Percentiles rank a stretch among this genome's conserved stretches.
phyloP scores from a whole-genome alignment of 1,140 invertebrate genomes.

The Diuraphis noxia region DNA sequence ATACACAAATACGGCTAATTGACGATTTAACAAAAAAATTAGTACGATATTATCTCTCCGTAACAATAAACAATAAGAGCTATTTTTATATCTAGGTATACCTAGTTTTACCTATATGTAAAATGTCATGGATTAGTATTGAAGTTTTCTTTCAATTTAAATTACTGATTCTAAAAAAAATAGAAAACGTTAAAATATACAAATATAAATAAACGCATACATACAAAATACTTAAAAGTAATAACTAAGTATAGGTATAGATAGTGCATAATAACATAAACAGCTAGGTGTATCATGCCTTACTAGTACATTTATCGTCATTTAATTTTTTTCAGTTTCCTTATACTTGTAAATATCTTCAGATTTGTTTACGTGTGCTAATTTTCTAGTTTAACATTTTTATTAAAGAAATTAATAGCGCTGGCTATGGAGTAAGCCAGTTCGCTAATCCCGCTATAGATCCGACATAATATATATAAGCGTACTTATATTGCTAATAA shows the following conservation, averaged over 20 bases:
- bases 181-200: too few species aligned
- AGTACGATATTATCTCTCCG: neutral
- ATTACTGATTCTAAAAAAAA: neutral
- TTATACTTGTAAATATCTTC: neutral
- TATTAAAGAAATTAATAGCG: neutral
- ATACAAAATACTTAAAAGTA: neutral
- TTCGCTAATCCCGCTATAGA: neutral
- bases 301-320: too few species aligned
- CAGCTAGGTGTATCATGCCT: neutral
- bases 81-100: neutral
- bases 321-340: neutral
- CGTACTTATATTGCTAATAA: neutral
- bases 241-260: neutral
- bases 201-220: neutral
- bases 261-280: neutral
- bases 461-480: too few species aligned
- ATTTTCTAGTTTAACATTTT: neutral
- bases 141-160: neutral
- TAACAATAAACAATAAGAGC: neutral
- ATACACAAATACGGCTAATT: constrained; percentile 13
- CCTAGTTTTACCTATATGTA: neutral
- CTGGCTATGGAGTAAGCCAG: neutral
- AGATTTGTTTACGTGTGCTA: neutral
- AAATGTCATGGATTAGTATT: neutral
- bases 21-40: neutral